phyloP scores from a whole-genome alignment of 1,140 invertebrate genomes.

The Zophobas morio region DNA sequence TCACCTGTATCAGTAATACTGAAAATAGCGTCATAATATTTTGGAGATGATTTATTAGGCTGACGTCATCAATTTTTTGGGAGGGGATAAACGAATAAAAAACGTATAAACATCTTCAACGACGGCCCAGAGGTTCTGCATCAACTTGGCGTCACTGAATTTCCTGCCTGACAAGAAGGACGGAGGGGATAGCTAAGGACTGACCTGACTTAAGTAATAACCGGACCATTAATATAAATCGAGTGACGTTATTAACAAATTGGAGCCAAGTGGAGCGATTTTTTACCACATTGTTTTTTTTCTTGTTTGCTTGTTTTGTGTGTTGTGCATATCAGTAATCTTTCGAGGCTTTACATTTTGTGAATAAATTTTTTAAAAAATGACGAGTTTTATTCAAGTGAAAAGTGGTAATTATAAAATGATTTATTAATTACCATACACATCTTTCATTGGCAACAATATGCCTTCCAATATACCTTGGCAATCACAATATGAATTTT shows the following conservation, averaged over 20 bases:
- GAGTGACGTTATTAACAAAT: background rate
- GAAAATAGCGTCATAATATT: no score
- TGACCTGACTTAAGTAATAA: no score
- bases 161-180: no score
- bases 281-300: slow-evolving; percentile 5
- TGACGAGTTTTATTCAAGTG: slow-evolving; percentile 9
- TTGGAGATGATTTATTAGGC: no score
- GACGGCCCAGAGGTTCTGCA: no score
- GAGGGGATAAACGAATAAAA: no score
- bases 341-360: slow-evolving; percentile 1
- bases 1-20: no score
- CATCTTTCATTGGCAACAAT: slow-evolving; percentile 62
- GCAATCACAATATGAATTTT: slow-evolving; percentile 61
- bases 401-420: slow-evolving; percentile 31
- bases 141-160: no score
- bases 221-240: no score
- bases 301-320: slow-evolving; percentile 9
- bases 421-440: slow-evolving; percentile 60
- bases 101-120: no score
- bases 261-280: slow-evolving; percentile 5
- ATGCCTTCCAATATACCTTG: slow-evolving; percentile 56
- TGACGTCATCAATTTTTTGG: no score
- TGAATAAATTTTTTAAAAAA: slow-evolving; percentile 16
- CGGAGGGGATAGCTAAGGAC: no score
- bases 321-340: background rate